Evolutionary conservation across 2,113 vertebrate genomes (phyloP), one percentile per base, ranked within the genome.

Genomic region (Smithornis capensis): DNA sequence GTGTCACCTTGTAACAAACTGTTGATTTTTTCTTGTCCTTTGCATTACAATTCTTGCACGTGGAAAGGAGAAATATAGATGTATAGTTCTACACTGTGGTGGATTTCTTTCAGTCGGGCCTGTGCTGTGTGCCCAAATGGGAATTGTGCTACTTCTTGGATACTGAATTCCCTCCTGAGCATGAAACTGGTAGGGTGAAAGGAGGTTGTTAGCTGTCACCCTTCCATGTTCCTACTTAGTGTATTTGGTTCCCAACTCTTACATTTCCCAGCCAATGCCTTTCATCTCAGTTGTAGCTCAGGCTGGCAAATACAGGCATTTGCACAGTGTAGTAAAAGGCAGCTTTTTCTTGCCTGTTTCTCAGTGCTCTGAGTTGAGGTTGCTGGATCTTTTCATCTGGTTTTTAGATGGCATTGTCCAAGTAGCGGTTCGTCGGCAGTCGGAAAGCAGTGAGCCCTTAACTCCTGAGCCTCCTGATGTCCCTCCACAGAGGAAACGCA

Each of bases 401-500:
- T 85, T 95, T 95, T 45, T 31, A 97, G 99, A 98, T 89, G 98
- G 95, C 33, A 96, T 97, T 33, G 92, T 98, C 93, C 98, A 98
- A 25, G 76, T 97, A n/a, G 81, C 96, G 15, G 97, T 97, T 83
- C 96, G 73, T 10, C 97, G 97, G 38, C 85, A 96, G 13, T 98
- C 98, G 24, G 98, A 98, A 24, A 90, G 95, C 75, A 98, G 84
- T 4, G 98, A 98, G 55, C 96, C 97, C 16, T 91, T 98, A 18
- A 96, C 97, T 40, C 92, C 97, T 4, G 99, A 99, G 31, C 85
- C 90, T 27, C 65, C 38, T 13, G 97, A 97, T 23, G 97, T 96
- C 28, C 97, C 96, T 5, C 94, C 95, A 31, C 98, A 98, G 80
- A 98, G 95, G 92, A 99, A 97, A 79, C 98, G 94, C 95, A 99